Percentiles rank a stretch among this genome's conserved stretches.
Conservation (phyloP, 1,140 invertebrate genomes). For the Drosophila navojoa region DNA sequence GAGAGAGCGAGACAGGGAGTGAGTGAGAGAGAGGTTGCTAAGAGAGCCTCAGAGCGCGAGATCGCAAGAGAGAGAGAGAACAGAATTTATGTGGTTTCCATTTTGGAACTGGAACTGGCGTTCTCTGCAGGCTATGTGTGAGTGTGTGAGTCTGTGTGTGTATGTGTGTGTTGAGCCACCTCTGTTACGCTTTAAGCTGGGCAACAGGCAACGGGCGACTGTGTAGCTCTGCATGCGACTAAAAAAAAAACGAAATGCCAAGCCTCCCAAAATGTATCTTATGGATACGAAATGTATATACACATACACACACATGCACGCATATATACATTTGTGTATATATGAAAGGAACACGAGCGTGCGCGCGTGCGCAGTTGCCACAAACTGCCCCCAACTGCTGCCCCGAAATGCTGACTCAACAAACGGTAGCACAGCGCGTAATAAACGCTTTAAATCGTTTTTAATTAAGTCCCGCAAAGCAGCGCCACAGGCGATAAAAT, state of each 20-base stretch:
- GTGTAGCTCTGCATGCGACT: slow-evolving; percentile 47
- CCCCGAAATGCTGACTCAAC: slow-evolving; percentile 17
- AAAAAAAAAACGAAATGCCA: slow-evolving; percentile 61
- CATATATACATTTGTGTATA: no score
- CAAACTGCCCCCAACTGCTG: slow-evolving; percentile 2
- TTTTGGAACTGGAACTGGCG: slow-evolving; percentile 70
- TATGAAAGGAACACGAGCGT: slow-evolving; percentile 52
- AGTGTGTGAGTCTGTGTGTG: slow-evolving; percentile 25
- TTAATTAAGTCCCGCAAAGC: slow-evolving; percentile 72
- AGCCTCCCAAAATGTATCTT: slow-evolving; percentile 64
- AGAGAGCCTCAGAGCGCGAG: slow-evolving; percentile 4
- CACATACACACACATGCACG: no score
- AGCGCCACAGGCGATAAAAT: slow-evolving; percentile 54
- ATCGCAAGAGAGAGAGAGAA: not conserved
- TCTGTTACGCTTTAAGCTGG: slow-evolving; percentile 68
- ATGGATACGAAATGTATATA: slow-evolving; percentile 65
- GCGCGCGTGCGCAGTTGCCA: slow-evolving; percentile 26
- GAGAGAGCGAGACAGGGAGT: slow-evolving; percentile 12
- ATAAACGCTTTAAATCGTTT: slow-evolving; percentile 83
- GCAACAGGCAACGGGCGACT: slow-evolving; percentile 42
- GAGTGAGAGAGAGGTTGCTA: not conserved
- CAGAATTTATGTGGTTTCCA: slow-evolving; percentile 36
- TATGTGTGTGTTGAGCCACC: slow-evolving; percentile 59
- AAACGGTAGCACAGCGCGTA: slow-evolving; percentile 75
- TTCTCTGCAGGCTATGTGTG: slow-evolving; percentile 7